phyloP scores from a whole-genome alignment of 2,113 vertebrate genomes.

The Tachycineta bicolor region DNA sequence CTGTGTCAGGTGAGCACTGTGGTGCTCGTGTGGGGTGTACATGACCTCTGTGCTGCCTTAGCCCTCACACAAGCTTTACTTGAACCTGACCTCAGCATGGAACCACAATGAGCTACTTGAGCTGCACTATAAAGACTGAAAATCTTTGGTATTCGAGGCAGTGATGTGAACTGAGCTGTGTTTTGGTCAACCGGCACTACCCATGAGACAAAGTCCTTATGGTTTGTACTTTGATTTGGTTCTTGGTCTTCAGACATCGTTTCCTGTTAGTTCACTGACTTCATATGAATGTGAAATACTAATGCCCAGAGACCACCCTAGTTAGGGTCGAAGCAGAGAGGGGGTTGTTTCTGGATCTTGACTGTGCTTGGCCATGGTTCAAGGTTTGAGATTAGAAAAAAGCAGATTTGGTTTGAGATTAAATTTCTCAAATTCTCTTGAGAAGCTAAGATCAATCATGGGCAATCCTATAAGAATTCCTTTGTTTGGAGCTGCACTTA shows the following conservation, averaged over 20 bases:
- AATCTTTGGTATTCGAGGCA: neutral
- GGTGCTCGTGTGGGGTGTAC: neutral
- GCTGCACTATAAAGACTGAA: neutral
- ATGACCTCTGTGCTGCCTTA: neutral
- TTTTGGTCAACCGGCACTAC: neutral
- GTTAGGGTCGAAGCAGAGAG: neutral
- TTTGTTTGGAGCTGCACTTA: neutral
- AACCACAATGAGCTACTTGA: neutral
- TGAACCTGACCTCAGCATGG: neutral
- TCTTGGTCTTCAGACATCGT: neutral
- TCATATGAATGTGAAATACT: neutral
- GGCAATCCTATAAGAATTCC: neutral
- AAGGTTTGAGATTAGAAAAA: neutral
- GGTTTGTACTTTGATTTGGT: neutral
- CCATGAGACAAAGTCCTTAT: neutral
- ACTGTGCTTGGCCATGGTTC: neutral
- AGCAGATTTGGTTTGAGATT: neutral
- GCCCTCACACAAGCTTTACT: neutral
- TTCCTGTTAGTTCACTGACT: neutral
- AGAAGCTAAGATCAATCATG: neutral
- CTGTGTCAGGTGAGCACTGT: neutral
- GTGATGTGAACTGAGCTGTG: neutral
- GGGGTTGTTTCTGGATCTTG: neutral
- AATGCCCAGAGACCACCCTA: neutral
- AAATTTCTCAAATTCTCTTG: neutral